Evolutionary conservation across 1,140 invertebrate species (phyloP).

Genomic region (Platyscapa corneri): DNA sequence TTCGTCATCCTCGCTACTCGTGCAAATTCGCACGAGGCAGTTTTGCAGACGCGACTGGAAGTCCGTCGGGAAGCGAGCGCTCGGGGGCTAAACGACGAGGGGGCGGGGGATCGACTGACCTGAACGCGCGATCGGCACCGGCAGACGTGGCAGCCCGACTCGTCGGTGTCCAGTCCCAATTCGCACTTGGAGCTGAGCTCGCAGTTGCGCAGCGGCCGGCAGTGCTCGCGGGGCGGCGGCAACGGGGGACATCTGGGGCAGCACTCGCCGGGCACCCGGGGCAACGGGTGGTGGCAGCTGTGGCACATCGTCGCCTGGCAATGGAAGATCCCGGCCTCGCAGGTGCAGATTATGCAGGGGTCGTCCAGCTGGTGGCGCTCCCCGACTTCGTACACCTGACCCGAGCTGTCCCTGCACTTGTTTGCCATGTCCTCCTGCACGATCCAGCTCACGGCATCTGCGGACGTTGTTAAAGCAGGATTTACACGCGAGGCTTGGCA

Average conservation of each 20-base stretch:
- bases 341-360: conserved; percentile 64
- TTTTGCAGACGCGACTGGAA: too few relatives aligned
- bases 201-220: conserved; percentile 28
- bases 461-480: not conserved
- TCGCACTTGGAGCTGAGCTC: conserved; percentile 42
- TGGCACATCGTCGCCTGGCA: conserved; percentile 69
- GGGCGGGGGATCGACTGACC: not conserved
- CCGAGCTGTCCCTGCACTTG: conserved; percentile 60
- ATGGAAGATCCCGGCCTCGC: conserved; percentile 59
- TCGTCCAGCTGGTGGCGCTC: conserved; percentile 62
- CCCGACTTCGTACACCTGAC: conserved; percentile 55
- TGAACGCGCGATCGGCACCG: conserved; percentile 61
- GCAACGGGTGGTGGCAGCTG: conserved; percentile 63
- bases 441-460: conserved; percentile 7
- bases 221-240: conserved; percentile 36
- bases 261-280: conserved; percentile 63
- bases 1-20: too few relatives aligned
- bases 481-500: too few relatives aligned
- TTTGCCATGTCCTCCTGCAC: conserved; percentile 1
- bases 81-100: too few relatives aligned
- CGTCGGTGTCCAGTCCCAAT: conserved; percentile 64
- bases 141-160: conserved; percentile 67
- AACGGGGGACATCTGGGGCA: conserved; percentile 64
- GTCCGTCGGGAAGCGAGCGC: too few relatives aligned
- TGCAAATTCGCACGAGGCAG: too few relatives aligned